phyloP scores from a whole-genome alignment of 2,113 vertebrate species.

The Hystrix cristata region DNA sequence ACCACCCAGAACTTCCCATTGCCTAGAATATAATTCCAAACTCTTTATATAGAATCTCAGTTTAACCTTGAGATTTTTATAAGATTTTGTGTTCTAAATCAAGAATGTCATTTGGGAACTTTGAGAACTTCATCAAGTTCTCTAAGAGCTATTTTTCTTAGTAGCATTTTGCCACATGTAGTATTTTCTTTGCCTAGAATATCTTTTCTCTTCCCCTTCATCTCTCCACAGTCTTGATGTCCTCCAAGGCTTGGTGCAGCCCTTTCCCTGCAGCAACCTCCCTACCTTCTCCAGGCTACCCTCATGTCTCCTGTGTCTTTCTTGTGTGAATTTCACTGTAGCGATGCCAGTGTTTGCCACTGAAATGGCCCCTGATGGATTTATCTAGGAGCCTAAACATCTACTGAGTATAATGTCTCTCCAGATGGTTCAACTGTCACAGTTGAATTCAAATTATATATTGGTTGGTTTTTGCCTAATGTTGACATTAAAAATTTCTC shows the following conservation, averaged over 20 bases:
- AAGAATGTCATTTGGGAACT: not conserved
- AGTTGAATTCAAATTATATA: not conserved
- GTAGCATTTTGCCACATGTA: not conserved
- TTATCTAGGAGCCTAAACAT: not conserved
- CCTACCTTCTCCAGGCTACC: not conserved
- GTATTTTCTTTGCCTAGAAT: not conserved
- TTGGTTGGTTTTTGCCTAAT: not conserved
- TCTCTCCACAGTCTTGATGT: not conserved
- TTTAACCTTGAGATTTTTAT: not conserved
- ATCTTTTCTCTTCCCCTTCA: not conserved
- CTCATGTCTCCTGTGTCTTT: not conserved
- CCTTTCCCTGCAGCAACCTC: no score
- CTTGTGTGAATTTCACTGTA: not conserved
- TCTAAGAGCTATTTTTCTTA: not conserved
- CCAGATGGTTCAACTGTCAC: not conserved
- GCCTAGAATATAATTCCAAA: not conserved
- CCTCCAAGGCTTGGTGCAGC: not conserved
- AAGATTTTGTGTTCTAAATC: not conserved
- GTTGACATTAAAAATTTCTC: not conserved
- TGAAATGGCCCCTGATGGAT: not conserved
- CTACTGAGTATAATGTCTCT: not conserved
- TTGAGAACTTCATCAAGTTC: not conserved
- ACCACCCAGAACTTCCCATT: not conserved
- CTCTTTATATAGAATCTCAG: not conserved
- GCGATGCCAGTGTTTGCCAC: not conserved